Base-by-base conservation (phyloP, 1,140 invertebrate species). In the Drosophila sturtevanti region DNA sequence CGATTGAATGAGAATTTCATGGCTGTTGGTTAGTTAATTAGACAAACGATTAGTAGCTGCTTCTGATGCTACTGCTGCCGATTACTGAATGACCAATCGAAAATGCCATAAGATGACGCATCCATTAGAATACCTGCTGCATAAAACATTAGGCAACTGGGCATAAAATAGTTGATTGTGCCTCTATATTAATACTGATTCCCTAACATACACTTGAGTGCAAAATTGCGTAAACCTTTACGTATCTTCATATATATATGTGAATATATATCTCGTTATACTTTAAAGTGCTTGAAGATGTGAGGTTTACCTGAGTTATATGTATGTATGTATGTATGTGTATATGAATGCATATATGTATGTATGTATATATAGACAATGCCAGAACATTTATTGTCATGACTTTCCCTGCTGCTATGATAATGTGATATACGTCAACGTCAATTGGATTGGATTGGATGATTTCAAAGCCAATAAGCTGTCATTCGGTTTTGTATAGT, bases 391-490 rank as follows among this genome's bases (percentile, higher is more conserved):
- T 82, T 76, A 86, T 87, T 86, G 84, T 79, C 82, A 72, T 79
- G 82, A 73, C 79, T 82, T 48, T 78, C 55, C 41, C 68, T 67
- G 67, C 79, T 82, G 82, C 81, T 80, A 79, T 87, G 84, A 86
- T 86, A 87, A 82, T 86, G 82, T 82, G 82, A 87, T 87, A 87
- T 86, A 86, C 79, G 79, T 87, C 82, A 86, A 86, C 84, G 84
- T 86, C 82, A 81, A 87, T 89, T 77, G 74, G 74, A 76, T 77
- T 78, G 74, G 71, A 81, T 82, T 87, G 71, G 81, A 71, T 85
- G 82, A 80, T 87, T 71, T 76, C 66, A 82, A 86, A 86, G 82
- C 82, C 82, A 87, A 86, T 86, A 86, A 86, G 82, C 82, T 87
- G 81, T 67, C 77, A 87, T 86, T 87, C 82, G 66, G 54, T 79